Percentiles rank a stretch among this genome's conserved stretches.
phyloP scores from a whole-genome alignment of 2,888 invertebrate species.

The Meta bourneti region DNA sequence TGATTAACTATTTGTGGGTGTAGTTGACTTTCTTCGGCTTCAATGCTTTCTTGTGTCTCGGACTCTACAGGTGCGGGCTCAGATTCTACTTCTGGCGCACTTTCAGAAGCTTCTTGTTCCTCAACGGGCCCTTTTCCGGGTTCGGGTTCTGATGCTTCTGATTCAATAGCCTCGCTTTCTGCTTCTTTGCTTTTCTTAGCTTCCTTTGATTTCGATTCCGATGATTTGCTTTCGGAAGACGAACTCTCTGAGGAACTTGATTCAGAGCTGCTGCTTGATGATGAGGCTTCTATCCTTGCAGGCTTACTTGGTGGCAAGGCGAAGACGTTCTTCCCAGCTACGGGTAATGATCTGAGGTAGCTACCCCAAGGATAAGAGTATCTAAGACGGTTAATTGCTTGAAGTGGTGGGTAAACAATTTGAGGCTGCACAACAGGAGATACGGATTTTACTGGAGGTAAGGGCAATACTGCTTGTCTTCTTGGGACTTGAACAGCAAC shows the following conservation, averaged over 20 bases:
- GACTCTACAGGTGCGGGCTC: constrained; percentile 12
- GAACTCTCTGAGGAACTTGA: constrained; percentile 68
- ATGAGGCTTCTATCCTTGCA: constrained; percentile 6
- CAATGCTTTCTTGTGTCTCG: constrained; percentile 45
- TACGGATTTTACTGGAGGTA: neutral
- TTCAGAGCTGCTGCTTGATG: constrained; percentile 4
- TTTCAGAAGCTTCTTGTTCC: constrained; percentile 24
- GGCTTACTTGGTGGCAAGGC: constrained; percentile 10
- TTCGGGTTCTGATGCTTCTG: constrained; percentile 26
- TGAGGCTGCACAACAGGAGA: neutral
- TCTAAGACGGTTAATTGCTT: constrained; percentile 28
- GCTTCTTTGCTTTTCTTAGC: constrained; percentile 15
- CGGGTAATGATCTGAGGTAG: constrained; percentile 38
- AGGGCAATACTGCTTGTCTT: constrained; percentile 26
- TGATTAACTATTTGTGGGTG: neutral
- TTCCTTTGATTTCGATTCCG: constrained; percentile 37
- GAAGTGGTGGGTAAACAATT: constrained; percentile 38
- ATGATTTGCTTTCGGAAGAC: constrained; percentile 50
- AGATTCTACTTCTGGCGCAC: constrained; percentile 6
- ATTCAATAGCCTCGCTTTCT: constrained; percentile 18
- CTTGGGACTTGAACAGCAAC: constrained; percentile 6
- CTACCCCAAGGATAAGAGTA: constrained; percentile 44
- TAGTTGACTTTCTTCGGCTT: constrained; percentile 50
- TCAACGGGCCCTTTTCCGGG: constrained; percentile 8
- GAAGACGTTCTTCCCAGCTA: constrained; percentile 34